Evolutionary conservation across 2,888 invertebrate genomes (phyloP).

Genomic region (Sesia apiformis): DNA sequence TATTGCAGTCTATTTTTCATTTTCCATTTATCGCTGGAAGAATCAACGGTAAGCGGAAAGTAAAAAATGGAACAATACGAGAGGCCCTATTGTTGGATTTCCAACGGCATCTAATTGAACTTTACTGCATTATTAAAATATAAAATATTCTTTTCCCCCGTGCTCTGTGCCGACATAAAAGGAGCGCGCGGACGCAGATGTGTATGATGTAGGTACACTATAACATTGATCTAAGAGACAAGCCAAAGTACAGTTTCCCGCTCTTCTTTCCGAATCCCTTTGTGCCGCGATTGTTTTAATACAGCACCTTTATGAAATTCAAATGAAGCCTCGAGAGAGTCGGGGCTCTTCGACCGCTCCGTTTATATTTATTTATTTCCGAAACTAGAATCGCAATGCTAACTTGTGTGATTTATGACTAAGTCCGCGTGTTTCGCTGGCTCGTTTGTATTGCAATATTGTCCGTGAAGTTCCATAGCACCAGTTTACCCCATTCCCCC

Average conservation of each 20-base stretch:
- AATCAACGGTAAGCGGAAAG: background rate
- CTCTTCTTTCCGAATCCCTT: slow-evolving; percentile 15
- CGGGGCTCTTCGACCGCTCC: slow-evolving; percentile 19
- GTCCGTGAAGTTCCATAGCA: slow-evolving; percentile 32
- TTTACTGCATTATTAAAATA: background rate
- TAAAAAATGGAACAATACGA: background rate
- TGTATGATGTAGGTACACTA: background rate
- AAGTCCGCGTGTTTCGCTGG: slow-evolving; percentile 25
- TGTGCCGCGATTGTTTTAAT: slow-evolving; percentile 40
- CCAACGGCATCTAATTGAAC: background rate
- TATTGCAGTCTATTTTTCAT: no score
- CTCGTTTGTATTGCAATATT: slow-evolving; percentile 47
- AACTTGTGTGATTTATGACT: slow-evolving; percentile 52
- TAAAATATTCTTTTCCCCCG: background rate
- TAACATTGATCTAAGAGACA: background rate
- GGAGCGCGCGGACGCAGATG: background rate
- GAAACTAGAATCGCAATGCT: slow-evolving; percentile 45
- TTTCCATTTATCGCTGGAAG: background rate
- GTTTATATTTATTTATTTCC: slow-evolving; percentile 46
- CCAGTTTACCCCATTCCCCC: slow-evolving; percentile 18
- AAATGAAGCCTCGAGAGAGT: slow-evolving; percentile 34
- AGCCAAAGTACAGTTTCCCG: slow-evolving; percentile 10
- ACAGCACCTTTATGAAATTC: slow-evolving; percentile 53
- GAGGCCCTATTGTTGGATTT: background rate
- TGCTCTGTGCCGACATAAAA: background rate